Evolutionary conservation across 2,797 vertebrate genomes (phyloP).

Genomic region (Sebastes kiyomatsui): DNA sequence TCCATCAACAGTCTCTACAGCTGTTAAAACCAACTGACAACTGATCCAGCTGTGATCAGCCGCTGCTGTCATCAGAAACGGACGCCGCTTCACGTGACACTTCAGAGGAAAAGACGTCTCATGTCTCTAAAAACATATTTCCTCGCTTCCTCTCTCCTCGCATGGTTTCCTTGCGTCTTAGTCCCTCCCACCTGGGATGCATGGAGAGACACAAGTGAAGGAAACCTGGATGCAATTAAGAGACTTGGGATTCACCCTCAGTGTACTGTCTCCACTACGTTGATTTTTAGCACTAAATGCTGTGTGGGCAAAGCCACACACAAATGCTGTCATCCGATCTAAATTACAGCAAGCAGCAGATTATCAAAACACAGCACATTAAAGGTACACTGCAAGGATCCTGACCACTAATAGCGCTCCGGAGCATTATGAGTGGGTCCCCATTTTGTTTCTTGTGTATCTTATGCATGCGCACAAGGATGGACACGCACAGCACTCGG

Average conservation of each 20-base stretch:
- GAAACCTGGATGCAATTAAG: no score
- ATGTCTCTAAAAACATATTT: no score
- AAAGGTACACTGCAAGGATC: neutral
- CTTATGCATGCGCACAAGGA: neutral
- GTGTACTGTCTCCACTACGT: neutral
- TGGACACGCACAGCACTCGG: neutral
- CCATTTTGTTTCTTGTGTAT: neutral
- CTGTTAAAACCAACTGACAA: no score
- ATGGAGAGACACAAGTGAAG: rapidly evolving
- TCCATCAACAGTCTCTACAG: no score
- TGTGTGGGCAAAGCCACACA: neutral
- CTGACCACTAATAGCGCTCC: neutral
- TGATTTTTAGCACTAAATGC: neutral
- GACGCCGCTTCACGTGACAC: no score
- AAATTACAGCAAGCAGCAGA: neutral
- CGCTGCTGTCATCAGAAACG: no score
- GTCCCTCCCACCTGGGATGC: no score
- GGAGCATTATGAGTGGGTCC: neutral
- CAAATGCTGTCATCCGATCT: neutral
- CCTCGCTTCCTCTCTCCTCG: no score
- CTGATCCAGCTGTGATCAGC: no score
- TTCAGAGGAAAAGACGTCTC: no score
- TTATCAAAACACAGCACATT: neutral
- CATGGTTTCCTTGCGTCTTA: no score
- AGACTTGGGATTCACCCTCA: no score